Evolutionary conservation across 1,140 invertebrate genomes (phyloP).

Genomic region (Anastrepha ludens): DNA sequence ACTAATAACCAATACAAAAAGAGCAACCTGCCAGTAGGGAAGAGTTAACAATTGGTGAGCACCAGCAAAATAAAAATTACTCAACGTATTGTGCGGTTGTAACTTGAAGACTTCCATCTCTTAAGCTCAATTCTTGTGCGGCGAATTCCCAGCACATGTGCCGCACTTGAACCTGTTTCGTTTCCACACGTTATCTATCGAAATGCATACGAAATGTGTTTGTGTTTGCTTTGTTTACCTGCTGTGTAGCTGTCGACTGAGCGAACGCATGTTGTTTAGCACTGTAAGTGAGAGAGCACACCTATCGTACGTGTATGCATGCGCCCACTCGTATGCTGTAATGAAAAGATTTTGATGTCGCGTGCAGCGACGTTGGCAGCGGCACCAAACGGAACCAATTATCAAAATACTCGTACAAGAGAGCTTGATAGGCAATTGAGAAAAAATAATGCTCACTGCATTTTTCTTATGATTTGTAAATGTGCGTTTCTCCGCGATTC

Average conservation of each 20-base stretch:
- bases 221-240: conserved; percentile 39
- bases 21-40: neutral
- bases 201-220: neutral
- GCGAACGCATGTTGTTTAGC: neutral
- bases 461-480: conserved; percentile 37
- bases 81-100: neutral
- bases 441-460: conserved; percentile 18
- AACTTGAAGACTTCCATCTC: neutral
- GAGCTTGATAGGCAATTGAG: neutral
- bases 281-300: neutral
- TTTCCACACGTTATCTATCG: neutral
- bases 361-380: neutral
- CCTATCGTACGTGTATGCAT: neutral
- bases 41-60: too few relatives aligned
- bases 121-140: neutral
- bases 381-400: conserved; percentile 22
- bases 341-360: neutral
- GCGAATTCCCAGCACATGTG: conserved; percentile 23
- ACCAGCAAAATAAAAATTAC: neutral
- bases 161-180: neutral
- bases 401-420: neutral
- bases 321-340: neutral
- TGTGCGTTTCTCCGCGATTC: neutral
- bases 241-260: conserved; percentile 1
- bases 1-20: neutral